Percentiles rank a stretch among this genome's conserved stretches.
These are phyloP conservation scores for Epinotia ramella DNA, from an alignment of 2,888 invertebrate species.

Conservation along the genomic window DNA sequence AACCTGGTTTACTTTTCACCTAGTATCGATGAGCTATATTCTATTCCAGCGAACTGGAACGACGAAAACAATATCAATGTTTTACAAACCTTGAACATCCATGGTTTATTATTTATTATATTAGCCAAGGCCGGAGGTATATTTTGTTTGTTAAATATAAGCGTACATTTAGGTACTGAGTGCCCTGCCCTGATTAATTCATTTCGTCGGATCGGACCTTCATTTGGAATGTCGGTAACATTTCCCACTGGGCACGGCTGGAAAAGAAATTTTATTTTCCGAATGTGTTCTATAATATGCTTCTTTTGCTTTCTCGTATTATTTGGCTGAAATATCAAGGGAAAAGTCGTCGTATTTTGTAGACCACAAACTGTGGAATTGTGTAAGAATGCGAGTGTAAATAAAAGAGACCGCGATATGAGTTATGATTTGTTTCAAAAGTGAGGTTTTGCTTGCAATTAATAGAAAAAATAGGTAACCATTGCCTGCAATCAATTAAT, in stretches of 20 bases:
- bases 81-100: background rate
- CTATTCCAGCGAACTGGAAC: too few relatives aligned
- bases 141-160: conserved; percentile 11
- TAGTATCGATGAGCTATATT: too few relatives aligned
- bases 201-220: conserved; percentile 3
- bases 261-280: conserved; percentile 13
- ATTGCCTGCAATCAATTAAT: too few relatives aligned
- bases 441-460: too few relatives aligned
- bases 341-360: background rate
- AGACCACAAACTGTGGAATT: too few relatives aligned
- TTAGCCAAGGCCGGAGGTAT: background rate
- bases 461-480: too few relatives aligned
- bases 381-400: too few relatives aligned
- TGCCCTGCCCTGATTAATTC: conserved; percentile 34
- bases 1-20: too few relatives aligned
- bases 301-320: background rate
- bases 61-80: background rate
- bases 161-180: conserved; percentile 17
- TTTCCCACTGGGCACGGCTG: conserved; percentile 10
- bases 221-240: conserved; percentile 12
- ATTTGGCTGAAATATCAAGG: background rate
- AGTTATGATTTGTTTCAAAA: too few relatives aligned
- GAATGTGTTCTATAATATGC: conserved; percentile 8
- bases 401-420: too few relatives aligned
- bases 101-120: background rate